Evolutionary conservation across 2,797 vertebrate genomes (phyloP), one percentile per base, ranked within the genome.

Genomic region (Malacoraja senta): DNA sequence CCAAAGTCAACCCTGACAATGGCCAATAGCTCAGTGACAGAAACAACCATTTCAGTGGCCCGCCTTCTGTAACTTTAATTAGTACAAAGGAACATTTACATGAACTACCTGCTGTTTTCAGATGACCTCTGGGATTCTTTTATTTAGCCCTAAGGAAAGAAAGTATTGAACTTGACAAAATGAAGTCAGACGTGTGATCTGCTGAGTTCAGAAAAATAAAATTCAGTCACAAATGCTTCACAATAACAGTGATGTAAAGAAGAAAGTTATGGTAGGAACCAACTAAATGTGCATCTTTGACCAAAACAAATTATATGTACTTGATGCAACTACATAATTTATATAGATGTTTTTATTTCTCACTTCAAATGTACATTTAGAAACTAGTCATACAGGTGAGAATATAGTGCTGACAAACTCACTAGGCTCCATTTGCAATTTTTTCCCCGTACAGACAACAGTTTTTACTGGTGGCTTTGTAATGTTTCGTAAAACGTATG

Each of bases 1-100:
- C 99, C 99, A 99, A 99, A 99, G 99, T 98, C 98, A 98, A 98
- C 98, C 98, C 97, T 98, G 99, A 98, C 98, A 98, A 99, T 98
- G 98, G 98, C 98, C 98, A 99, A 99, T 98, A 99, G 98, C 98
- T 98, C 98, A 98, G 97, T 95, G 96, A 98, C 98, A 98, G 98
- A 98, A 98, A 98, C 97, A 98, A 95, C 97, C 98, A 98, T 97
- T 96, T 95, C 97, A 97, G 98, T 97, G 98, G 97, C 98, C 97
- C 96, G 97, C 96, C 97, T 98, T 99, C 98, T 98, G 98, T 97
- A 97, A 98, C 98, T 99, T 98, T 99, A 98, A 98, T 98, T 97
- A 97, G 97, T 99, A 98, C 98, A 98, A 99, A 99, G 98, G 98
- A 98, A 98, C 97, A 97, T 97, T 98, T 99, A 97, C 97, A 96